phyloP scores from a whole-genome alignment of 2,113 vertebrate species.

The Danionella cerebrum region DNA sequence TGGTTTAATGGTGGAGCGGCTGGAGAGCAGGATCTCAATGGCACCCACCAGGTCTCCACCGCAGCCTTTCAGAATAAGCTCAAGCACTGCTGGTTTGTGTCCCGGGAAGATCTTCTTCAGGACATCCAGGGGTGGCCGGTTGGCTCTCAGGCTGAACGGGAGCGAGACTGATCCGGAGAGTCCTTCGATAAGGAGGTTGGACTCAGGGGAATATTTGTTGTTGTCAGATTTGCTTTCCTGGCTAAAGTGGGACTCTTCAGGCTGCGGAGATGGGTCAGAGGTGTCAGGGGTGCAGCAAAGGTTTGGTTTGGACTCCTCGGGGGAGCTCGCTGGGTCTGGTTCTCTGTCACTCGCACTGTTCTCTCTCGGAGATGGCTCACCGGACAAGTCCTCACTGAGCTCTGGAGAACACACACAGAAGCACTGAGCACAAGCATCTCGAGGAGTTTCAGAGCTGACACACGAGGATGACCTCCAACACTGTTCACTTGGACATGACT shows the following conservation, averaged over 20 bases:
- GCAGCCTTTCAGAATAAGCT: conserved; percentile 89
- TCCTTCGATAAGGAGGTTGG: conserved; percentile 81
- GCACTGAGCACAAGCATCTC: not conserved
- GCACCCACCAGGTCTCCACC: conserved; percentile 92
- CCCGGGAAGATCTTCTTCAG: conserved; percentile 92
- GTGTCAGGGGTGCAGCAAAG: conserved; percentile 79
- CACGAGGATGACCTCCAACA: too few relatives aligned
- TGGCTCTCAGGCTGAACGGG: conserved; percentile 84
- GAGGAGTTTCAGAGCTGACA: too few relatives aligned
- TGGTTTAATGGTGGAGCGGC: conserved; percentile 60
- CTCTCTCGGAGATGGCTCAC: conserved; percentile 70
- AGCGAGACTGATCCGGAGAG: conserved; percentile 80
- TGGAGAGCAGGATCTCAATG: conserved; percentile 91
- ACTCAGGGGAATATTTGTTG: conserved; percentile 74
- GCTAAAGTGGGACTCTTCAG: conserved; percentile 71
- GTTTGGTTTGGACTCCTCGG: conserved; percentile 77
- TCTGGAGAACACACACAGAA: conserved; percentile 59
- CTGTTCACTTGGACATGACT: too few relatives aligned
- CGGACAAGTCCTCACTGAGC: conserved; percentile 70
- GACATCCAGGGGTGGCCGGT: conserved; percentile 89
- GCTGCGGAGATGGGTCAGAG: conserved; percentile 71
- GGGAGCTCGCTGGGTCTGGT: conserved; percentile 78
- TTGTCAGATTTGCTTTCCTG: conserved; percentile 68
- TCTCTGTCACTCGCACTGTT: conserved; percentile 87
- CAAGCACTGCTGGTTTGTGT: conserved; percentile 92